These are phyloP conservation scores for Cephus runcator DNA, from an alignment of 2,888 invertebrate species.

Conservation along the genomic window DNA sequence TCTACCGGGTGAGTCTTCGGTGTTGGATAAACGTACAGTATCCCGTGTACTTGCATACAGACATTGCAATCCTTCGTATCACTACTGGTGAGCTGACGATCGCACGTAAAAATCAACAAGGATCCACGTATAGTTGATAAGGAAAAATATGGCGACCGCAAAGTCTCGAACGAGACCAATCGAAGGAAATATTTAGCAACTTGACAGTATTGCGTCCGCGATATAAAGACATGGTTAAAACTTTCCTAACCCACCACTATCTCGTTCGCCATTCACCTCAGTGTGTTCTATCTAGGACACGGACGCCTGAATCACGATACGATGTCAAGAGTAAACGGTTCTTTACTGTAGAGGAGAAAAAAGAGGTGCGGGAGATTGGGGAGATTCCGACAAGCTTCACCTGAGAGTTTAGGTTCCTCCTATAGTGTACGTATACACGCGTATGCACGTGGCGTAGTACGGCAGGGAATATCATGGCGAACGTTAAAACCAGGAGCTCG, in stretches of 20 bases:
- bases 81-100: neutral
- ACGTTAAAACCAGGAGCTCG: neutral
- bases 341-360: slow-evolving; percentile 1
- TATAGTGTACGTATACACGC: neutral
- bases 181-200: neutral
- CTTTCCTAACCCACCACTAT: slow-evolving; percentile 3
- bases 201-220: neutral
- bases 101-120: neutral
- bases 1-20: neutral
- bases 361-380: neutral
- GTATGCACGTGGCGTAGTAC: neutral
- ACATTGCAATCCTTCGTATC: neutral
- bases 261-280: slow-evolving; percentile 25
- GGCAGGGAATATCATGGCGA: neutral
- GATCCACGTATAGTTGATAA: neutral
- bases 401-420: neutral
- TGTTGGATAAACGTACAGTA: too few species aligned
- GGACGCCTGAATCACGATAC: slow-evolving; percentile 54
- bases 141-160: neutral
- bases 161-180: neutral
- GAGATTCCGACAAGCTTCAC: neutral
- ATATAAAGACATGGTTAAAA: neutral
- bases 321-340: slow-evolving; percentile 44
- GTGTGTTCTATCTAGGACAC: slow-evolving; percentile 45
- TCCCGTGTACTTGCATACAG: neutral